Conservation (phyloP, 2,888 invertebrate species). For the Pseudanteris insignis region DNA sequence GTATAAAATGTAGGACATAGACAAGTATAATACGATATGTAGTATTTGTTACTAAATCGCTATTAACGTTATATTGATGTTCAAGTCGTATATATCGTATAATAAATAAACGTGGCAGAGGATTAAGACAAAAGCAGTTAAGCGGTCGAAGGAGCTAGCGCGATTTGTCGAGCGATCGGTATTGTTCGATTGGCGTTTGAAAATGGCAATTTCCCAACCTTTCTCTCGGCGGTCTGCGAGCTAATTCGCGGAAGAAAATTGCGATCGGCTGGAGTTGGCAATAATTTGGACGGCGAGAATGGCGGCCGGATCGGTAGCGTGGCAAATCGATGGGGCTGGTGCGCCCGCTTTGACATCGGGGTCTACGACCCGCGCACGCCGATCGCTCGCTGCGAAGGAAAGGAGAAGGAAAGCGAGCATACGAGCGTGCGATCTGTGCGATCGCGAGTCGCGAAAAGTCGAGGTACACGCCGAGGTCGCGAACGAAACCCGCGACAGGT, state of each 20-base stretch:
- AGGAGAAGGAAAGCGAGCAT: conserved; percentile 32
- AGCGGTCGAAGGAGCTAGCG: no score
- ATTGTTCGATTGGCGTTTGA: no score
- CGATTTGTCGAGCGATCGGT: no score
- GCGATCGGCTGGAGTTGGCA: no score
- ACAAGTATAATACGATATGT: no score
- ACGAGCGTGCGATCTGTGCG: conserved; percentile 43
- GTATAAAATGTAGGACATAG: no score
- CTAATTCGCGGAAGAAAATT: no score
- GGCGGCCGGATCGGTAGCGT: conserved; percentile 31
- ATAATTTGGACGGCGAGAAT: conserved; percentile 11
- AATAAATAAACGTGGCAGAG: no score
- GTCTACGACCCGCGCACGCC: conserved; percentile 25
- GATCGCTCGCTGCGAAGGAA: conserved; percentile 12
- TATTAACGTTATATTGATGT: no score
- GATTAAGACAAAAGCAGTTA: no score
- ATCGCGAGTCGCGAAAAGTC: conserved; percentile 46
- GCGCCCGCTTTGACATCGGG: conserved; percentile 35
- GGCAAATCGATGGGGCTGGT: conserved; percentile 18
- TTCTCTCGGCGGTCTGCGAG: background rate
- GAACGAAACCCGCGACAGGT: conserved; percentile 50
- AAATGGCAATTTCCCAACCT: background rate
- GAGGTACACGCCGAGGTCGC: conserved; percentile 42
- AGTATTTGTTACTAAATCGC: no score
- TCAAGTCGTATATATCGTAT: no score